phyloP scores from a whole-genome alignment of 2,113 vertebrate species.

The Alligator mississippiensis region DNA sequence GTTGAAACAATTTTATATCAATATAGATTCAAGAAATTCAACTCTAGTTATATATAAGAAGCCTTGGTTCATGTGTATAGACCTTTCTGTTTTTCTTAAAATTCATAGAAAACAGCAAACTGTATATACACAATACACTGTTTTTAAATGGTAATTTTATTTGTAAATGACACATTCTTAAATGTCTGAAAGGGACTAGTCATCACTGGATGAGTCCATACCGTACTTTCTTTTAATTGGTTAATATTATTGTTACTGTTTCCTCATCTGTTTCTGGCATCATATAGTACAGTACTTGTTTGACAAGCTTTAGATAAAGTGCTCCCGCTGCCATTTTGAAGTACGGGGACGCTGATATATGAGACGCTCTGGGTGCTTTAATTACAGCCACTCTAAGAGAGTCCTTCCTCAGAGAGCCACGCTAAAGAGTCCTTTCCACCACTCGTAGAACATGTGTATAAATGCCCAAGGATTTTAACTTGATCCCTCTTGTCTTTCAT shows the following conservation, averaged over 20 bases:
- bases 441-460: no score
- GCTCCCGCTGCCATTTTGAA: no score
- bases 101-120: neutral
- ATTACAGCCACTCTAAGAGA: no score
- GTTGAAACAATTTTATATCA: neutral
- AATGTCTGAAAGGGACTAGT: neutral
- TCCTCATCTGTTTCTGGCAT: no score
- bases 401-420: neutral
- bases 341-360: no score
- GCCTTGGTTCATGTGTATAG: neutral
- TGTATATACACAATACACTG: neutral
- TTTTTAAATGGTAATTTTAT: neutral
- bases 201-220: neutral
- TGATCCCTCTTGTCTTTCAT: neutral
- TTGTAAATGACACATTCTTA: rapidly evolving
- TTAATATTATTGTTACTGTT: neutral
- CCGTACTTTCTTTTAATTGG: neutral
- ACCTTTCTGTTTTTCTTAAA: neutral
- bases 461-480: neutral
- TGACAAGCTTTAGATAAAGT: no score
- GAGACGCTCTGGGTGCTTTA: no score
- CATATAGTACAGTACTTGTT: no score
- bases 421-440: neutral
- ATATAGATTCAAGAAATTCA: neutral
- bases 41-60: neutral